Evolutionary conservation across 2,113 vertebrate genomes (phyloP).

Genomic region (Pelecanus crispus): DNA sequence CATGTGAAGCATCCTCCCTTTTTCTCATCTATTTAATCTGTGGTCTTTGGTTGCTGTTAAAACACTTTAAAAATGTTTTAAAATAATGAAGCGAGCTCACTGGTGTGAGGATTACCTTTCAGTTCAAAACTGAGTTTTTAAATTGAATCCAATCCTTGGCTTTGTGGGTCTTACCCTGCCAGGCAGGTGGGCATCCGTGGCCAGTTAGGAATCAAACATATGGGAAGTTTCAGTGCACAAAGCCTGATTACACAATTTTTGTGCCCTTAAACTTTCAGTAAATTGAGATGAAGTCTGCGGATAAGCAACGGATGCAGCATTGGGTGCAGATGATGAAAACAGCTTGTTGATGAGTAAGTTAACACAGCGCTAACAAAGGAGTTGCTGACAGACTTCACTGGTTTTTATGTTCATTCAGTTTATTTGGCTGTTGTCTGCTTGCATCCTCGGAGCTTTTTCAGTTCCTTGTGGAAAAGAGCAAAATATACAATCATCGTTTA

Average conservation of each 20-base stretch:
- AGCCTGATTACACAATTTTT: not conserved
- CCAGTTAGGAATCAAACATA: not conserved
- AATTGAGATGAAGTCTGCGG: not conserved
- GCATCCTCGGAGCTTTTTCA: not conserved
- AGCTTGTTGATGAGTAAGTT: not conserved
- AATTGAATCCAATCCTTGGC: not conserved
- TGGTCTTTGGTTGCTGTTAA: not conserved
- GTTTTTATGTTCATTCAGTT: constrained; percentile 11
- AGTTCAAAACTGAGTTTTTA: not conserved
- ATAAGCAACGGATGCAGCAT: not conserved
- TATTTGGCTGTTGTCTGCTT: constrained; percentile 43
- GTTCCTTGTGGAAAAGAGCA: constrained; percentile 7
- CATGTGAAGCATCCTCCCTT: not conserved
- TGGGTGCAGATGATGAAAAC: not conserved
- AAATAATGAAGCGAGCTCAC: not conserved
- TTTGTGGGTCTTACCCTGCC: not conserved
- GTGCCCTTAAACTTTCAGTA: not conserved
- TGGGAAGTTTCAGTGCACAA: not conserved
- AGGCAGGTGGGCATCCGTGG: not conserved
- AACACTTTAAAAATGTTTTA: not conserved
- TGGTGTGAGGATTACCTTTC: not conserved
- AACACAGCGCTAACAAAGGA: not conserved
- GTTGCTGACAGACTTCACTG: not conserved
- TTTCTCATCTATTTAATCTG: not conserved
- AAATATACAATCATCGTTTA: not conserved